Conservation (phyloP, 1,140 invertebrate species). For the Tetramorium parvispinum region DNA sequence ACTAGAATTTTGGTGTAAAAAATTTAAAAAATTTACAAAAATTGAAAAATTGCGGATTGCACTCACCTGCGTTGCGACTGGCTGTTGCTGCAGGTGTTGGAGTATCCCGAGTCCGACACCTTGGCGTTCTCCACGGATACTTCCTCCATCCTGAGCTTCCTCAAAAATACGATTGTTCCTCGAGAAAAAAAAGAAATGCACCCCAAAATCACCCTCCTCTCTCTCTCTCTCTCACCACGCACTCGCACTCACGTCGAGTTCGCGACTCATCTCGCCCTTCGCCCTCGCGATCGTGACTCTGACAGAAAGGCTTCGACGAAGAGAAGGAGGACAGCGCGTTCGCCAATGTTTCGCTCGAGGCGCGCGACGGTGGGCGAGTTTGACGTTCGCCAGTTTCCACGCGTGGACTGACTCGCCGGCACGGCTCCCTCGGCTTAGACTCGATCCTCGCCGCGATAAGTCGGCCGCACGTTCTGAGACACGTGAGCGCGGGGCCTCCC, state of each 20-base stretch:
- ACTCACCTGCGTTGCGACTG: constrained; percentile 90
- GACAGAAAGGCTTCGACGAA: no score
- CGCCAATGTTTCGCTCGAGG: neutral
- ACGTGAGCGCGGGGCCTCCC: constrained; percentile 61
- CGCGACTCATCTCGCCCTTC: constrained; percentile 10
- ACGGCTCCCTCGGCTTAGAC: constrained; percentile 1
- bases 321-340: neutral
- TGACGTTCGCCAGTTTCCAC: constrained; percentile 37
- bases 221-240: neutral
- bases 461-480: constrained; percentile 70
- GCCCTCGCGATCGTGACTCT: neutral
- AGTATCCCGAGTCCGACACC: constrained; percentile 92
- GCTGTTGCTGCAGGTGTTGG: constrained; percentile 91
- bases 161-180: neutral
- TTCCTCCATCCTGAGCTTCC: constrained; percentile 82
- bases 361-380: neutral
- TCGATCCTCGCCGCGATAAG: constrained; percentile 33
- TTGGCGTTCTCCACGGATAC: constrained; percentile 87
- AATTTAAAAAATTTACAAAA: no score
- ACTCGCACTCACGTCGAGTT: constrained; percentile 10
- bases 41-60: neutral
- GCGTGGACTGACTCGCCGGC: constrained; percentile 34
- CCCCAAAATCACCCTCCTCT: neutral
- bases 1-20: no score
- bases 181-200: neutral